phyloP scores from a whole-genome alignment of 2,797 vertebrate species.

The Amblyopsis hoosieri region DNA sequence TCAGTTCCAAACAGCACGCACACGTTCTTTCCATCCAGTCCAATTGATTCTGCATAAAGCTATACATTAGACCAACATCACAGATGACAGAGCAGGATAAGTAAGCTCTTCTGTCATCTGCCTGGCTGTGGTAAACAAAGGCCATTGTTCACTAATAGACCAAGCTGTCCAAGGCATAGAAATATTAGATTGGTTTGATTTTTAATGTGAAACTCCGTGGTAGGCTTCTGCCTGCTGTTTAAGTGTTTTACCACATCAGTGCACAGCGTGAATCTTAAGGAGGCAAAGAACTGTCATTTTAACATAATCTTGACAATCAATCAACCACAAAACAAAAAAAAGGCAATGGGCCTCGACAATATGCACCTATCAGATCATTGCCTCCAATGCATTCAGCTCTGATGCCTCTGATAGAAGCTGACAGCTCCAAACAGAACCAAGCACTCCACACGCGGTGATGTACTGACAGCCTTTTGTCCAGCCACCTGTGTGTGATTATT shows the following conservation, averaged over 20 bases:
- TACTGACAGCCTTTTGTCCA: slow-evolving; percentile 53
- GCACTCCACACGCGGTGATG: slow-evolving; percentile 28
- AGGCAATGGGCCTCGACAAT: slow-evolving; percentile 74
- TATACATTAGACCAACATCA: slow-evolving; percentile 38
- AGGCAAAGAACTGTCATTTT: slow-evolving; percentile 46
- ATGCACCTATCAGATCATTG: slow-evolving; percentile 74
- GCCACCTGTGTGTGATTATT: slow-evolving; percentile 45
- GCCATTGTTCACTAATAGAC: slow-evolving; percentile 45
- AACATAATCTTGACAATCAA: slow-evolving; percentile 67
- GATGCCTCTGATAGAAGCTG: slow-evolving; percentile 55
- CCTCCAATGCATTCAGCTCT: slow-evolving; percentile 59
- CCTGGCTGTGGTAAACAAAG: slow-evolving; percentile 26
- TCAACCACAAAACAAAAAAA: slow-evolving; percentile 63
- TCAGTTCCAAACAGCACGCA: slow-evolving; percentile 40
- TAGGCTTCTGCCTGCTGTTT: slow-evolving; percentile 42
- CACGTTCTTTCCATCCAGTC: slow-evolving; percentile 35
- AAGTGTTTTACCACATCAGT: slow-evolving; percentile 39
- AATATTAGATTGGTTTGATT: slow-evolving; percentile 29
- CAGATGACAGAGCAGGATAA: slow-evolving; percentile 43
- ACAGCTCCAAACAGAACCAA: slow-evolving; percentile 39
- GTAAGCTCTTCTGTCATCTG: slow-evolving; percentile 38
- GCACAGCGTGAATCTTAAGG: slow-evolving; percentile 55
- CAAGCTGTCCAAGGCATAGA: slow-evolving; percentile 35
- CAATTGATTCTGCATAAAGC: slow-evolving; percentile 40
- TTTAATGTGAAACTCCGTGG: slow-evolving; percentile 51